phyloP scores from a whole-genome alignment of 2,888 invertebrate genomes.

The Lypha dubia region DNA sequence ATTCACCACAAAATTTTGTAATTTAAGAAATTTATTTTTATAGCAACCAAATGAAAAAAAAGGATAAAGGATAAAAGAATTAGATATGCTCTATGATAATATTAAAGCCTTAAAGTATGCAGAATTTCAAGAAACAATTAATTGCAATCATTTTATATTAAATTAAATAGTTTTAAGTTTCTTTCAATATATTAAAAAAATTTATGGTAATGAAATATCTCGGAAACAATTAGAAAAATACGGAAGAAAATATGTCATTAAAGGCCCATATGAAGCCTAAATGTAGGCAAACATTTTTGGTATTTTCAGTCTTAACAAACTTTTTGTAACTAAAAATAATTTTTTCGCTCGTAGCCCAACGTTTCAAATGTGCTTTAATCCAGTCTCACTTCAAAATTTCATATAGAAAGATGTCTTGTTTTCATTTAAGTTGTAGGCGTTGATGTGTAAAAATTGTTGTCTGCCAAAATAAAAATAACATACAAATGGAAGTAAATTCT shows the following conservation, averaged over 20 bases:
- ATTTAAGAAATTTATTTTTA: slow-evolving; percentile 44
- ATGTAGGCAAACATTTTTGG: too few relatives aligned
- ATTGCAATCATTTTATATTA: background rate
- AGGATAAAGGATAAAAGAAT: background rate
- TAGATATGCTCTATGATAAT: background rate
- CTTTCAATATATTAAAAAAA: too few relatives aligned
- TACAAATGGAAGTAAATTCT: slow-evolving; percentile 21
- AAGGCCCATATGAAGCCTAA: too few relatives aligned
- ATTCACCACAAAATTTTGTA: slow-evolving; percentile 38
- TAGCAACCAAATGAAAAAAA: background rate
- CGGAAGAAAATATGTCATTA: too few relatives aligned
- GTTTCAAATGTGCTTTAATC: background rate
- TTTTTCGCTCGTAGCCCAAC: background rate
- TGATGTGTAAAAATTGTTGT: slow-evolving; percentile 38
- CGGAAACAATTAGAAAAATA: too few relatives aligned
- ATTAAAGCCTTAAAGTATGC: background rate
- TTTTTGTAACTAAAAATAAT: background rate
- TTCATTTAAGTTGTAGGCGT: slow-evolving; percentile 48
- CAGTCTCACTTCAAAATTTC: background rate
- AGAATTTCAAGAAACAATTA: background rate
- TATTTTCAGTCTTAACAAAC: too few relatives aligned
- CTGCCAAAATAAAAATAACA: slow-evolving; percentile 35
- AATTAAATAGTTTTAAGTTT: background rate
- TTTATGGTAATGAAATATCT: too few relatives aligned
- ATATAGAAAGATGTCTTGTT: background rate